Evolutionary conservation across 1,140 invertebrate genomes (phyloP).

Genomic region (Pogonognathellus flavescens): DNA sequence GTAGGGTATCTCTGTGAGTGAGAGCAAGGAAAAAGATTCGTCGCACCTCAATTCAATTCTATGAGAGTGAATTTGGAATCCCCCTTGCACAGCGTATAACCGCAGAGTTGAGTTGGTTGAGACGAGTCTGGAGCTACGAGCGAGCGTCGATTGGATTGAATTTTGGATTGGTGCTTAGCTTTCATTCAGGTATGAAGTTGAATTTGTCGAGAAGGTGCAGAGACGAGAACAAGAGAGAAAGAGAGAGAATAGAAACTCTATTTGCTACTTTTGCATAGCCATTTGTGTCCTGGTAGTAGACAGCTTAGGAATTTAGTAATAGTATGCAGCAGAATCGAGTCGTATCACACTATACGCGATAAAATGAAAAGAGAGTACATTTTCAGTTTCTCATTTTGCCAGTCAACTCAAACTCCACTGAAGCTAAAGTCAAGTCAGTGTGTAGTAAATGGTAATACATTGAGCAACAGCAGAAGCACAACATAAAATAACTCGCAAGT

Average conservation of each 20-base stretch:
- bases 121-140: constrained; percentile 3
- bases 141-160: constrained; percentile 47
- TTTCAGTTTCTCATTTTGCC: neutral
- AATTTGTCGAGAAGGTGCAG: constrained; percentile 22
- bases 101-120: constrained; percentile 36
- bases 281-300: neutral
- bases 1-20: neutral
- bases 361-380: constrained; percentile 15
- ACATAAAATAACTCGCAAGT: constrained; percentile 49
- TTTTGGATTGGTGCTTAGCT: constrained; percentile 49
- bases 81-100: constrained; percentile 32
- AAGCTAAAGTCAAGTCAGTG: neutral
- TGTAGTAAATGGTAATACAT: constrained; percentile 26
- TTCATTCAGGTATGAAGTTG: constrained; percentile 50
- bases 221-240: neutral
- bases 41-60: constrained; percentile 48
- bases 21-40: constrained; percentile 13
- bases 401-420: neutral
- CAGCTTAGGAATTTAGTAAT: neutral
- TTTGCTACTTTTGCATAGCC: neutral
- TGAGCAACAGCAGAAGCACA: constrained; percentile 34
- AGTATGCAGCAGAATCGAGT: constrained; percentile 24
- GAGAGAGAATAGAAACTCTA: constrained; percentile 33
- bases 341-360: neutral
- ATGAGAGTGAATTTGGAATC: constrained; percentile 45